These are phyloP conservation scores for Callopanchax toddi DNA, from an alignment of 2,113 vertebrate genomes.

Conservation along the genomic window DNA sequence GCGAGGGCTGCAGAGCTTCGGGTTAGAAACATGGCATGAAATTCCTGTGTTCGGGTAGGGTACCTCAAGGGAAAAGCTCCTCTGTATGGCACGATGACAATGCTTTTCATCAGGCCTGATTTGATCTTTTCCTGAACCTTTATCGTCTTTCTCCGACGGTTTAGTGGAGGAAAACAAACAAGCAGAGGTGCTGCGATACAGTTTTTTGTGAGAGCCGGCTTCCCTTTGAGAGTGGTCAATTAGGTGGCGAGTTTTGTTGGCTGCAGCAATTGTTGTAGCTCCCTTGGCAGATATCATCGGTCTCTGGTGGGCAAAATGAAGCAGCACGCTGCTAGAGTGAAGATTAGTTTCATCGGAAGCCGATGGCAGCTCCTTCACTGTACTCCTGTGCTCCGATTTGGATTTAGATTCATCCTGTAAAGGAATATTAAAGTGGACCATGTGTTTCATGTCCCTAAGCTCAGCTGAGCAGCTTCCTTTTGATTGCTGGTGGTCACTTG, in stretches of 20 bases:
- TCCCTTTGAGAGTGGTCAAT: conserved; percentile 57
- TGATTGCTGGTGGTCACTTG: conserved; percentile 83
- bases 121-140: conserved; percentile 65
- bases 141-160: conserved; percentile 62
- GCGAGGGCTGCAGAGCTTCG: conserved; percentile 79
- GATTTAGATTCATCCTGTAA: conserved; percentile 72
- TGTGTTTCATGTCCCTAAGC: conserved; percentile 80
- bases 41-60: conserved; percentile 79
- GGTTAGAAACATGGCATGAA: conserved; percentile 87
- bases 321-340: conserved; percentile 80
- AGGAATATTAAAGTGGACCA: conserved; percentile 79
- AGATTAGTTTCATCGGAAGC: conserved; percentile 73
- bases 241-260: conserved; percentile 56
- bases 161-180: conserved; percentile 71
- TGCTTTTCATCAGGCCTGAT: conserved; percentile 67
- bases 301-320: conserved; percentile 83
- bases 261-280: conserved; percentile 54
- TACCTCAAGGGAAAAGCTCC: conserved; percentile 92
- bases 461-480: conserved; percentile 77
- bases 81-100: conserved; percentile 82
- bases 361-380: conserved; percentile 50
- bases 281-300: conserved; percentile 64
- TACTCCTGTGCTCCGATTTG: conserved; percentile 40
- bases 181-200: conserved; percentile 82
- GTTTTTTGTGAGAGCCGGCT: conserved; percentile 68